Conservation (phyloP, 2,113 vertebrate species). For the Chaetorhynchus papuensis region DNA sequence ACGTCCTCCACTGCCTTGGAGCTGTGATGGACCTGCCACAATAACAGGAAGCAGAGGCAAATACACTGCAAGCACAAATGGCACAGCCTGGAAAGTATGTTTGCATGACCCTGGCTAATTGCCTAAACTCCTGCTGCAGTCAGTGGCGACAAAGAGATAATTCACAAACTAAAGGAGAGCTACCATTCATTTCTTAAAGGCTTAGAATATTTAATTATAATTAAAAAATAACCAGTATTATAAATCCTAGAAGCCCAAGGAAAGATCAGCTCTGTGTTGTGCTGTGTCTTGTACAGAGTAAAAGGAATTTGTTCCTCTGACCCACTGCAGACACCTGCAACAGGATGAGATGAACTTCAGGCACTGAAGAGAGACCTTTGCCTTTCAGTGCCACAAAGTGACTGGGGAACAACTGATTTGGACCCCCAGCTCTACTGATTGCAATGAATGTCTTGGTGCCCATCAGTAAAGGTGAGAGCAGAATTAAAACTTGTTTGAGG, state of each 20-base stretch:
- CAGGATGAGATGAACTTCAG: not conserved
- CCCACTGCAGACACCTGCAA: not conserved
- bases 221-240: too few species aligned
- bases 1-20: not conserved
- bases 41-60: not conserved
- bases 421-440: not conserved
- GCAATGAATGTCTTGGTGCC: not conserved
- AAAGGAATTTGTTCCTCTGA: not conserved
- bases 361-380: not conserved
- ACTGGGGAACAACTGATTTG: not conserved
- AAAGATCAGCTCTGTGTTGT: too few species aligned
- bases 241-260: too few species aligned
- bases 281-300: too few species aligned
- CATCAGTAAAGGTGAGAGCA: not conserved
- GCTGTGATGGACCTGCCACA: not conserved
- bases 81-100: not conserved
- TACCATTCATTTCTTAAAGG: too few species aligned
- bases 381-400: not conserved
- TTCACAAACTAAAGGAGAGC: too few species aligned
- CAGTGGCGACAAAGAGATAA: not conserved
- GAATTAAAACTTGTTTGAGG: not conserved
- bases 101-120: not conserved
- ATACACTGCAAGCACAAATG: not conserved
- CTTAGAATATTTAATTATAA: too few species aligned
- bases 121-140: not conserved